These are phyloP conservation scores for Limnephilus auricula DNA, from an alignment of 2,888 invertebrate species.

Conservation along the genomic window DNA sequence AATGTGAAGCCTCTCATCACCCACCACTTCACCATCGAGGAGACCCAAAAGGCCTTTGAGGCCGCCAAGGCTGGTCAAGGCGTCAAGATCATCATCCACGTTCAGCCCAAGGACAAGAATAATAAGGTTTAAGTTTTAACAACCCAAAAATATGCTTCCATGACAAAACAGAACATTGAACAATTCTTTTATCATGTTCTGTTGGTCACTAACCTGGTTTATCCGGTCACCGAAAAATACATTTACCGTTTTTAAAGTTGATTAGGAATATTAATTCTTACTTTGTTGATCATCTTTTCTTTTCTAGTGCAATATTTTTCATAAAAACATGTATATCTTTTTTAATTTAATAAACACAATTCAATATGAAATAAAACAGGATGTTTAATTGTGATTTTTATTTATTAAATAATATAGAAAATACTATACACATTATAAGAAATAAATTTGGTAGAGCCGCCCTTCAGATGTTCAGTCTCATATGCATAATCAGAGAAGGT, in stretches of 20 bases:
- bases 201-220: too few species aligned
- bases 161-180: too few species aligned
- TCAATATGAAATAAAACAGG: background rate
- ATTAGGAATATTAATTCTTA: background rate
- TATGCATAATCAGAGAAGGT: background rate
- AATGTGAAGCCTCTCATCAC: slow-evolving; percentile 90
- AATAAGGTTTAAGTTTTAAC: slow-evolving; percentile 69
- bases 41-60: slow-evolving; percentile 90
- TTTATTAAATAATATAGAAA: background rate
- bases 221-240: background rate
- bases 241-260: background rate
- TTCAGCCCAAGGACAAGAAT: slow-evolving; percentile 77
- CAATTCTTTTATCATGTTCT: too few species aligned
- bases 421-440: background rate
- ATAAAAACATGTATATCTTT: background rate
- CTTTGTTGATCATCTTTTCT: background rate
- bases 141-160: background rate
- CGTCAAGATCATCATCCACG: slow-evolving; percentile 94
- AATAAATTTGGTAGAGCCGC: background rate
- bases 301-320: background rate
- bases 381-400: background rate
- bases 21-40: slow-evolving; percentile 87
- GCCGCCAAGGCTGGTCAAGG: slow-evolving; percentile 85
- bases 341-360: background rate
- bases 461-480: background rate